phyloP scores from a whole-genome alignment of 1,140 invertebrate genomes.

The Trichonephila inaurata region DNA sequence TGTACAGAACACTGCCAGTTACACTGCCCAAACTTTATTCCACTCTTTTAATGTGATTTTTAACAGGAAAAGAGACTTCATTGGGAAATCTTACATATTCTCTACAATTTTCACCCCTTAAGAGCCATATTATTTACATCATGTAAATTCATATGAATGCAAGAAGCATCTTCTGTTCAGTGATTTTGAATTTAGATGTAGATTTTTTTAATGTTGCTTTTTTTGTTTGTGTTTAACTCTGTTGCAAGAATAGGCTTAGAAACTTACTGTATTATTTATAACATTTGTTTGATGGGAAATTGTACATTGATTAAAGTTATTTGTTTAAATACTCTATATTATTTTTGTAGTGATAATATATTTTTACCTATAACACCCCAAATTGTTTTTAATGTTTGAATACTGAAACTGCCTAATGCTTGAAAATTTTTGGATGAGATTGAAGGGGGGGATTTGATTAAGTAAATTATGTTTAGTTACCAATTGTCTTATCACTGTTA shows the following conservation, averaged over 20 bases:
- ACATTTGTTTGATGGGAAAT: no score
- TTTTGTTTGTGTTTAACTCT: background rate
- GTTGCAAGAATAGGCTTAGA: background rate
- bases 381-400: no score
- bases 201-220: background rate
- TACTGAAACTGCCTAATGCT: no score
- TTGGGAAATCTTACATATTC: background rate
- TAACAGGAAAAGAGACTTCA: background rate
- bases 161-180: background rate
- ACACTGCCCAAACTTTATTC: conserved; percentile 63
- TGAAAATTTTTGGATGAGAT: no score
- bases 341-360: no score
- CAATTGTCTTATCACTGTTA: no score
- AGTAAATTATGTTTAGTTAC: no score
- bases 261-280: background rate
- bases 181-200: background rate
- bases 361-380: no score
- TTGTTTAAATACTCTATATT: no score
- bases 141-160: conserved; percentile 1
- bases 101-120: background rate
- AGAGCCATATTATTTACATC: background rate
- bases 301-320: no score
- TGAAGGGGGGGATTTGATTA: no score
- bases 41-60: conserved; percentile 65
- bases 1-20: conserved; percentile 63